phyloP scores from a whole-genome alignment of 1,140 invertebrate species.

The Panagrolaimus sp. region DNA sequence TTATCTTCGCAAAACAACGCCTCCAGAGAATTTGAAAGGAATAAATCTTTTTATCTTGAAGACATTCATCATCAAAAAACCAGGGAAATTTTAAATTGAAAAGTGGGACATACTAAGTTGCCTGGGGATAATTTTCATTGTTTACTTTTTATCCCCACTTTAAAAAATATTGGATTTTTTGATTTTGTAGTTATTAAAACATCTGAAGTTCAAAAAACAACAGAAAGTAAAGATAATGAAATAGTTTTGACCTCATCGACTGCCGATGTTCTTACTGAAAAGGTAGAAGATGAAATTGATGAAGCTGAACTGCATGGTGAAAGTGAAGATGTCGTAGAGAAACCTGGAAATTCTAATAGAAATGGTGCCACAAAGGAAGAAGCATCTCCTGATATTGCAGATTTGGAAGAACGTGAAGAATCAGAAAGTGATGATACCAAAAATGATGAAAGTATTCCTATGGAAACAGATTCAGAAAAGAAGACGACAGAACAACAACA shows the following conservation, averaged over 20 bases:
- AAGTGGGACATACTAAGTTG: no score
- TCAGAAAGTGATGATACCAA: not conserved
- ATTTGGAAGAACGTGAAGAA: conserved; percentile 9
- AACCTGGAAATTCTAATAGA: not conserved
- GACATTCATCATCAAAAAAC: no score
- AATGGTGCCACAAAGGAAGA: not conserved
- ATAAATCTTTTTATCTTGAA: no score
- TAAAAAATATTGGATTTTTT: no score
- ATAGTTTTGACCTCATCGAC: not conserved
- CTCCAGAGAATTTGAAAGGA: no score
- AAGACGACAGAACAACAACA: not conserved
- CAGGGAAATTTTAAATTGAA: no score
- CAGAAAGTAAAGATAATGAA: not conserved
- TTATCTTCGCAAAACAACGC: no score
- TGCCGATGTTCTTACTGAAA: not conserved
- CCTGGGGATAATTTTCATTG: no score
- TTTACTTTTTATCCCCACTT: no score
- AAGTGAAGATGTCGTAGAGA: no score
- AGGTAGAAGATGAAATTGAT: not conserved
- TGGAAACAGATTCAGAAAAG: not conserved
- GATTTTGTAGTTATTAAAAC: no score
- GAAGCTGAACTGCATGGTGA: not conserved
- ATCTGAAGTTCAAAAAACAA: not conserved
- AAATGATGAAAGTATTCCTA: not conserved
- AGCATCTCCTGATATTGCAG: not conserved